Conservation (phyloP, 2,797 vertebrate species). For the Tenualosa ilisha region DNA sequence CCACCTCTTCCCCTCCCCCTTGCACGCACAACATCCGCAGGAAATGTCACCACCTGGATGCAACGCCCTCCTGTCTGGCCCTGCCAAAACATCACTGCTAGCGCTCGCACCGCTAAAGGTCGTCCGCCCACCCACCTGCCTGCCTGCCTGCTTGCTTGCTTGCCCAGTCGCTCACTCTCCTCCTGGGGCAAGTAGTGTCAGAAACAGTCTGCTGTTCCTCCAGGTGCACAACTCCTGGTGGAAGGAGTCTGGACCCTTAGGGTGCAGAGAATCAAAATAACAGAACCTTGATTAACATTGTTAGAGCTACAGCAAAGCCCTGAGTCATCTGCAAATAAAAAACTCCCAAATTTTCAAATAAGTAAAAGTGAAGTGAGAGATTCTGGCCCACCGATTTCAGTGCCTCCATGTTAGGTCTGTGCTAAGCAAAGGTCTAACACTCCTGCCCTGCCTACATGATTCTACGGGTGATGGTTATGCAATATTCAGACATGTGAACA, state of each 20-base stretch:
- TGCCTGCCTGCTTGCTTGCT: too few species aligned
- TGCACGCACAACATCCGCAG: background rate
- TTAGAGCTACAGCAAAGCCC: background rate
- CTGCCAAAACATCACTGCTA: background rate
- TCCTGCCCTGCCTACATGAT: background rate
- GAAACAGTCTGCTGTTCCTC: background rate
- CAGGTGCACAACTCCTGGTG: background rate
- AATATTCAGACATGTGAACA: background rate
- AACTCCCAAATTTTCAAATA: too few species aligned
- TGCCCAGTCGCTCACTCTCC: background rate
- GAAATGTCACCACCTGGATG: conserved; percentile 15
- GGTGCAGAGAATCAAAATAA: background rate
- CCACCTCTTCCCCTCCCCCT: too few species aligned
- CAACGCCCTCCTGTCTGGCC: background rate
- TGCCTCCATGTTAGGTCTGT: background rate
- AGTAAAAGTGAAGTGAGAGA: too few species aligned
- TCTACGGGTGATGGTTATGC: background rate
- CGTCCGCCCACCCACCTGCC: background rate
- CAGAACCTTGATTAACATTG: background rate
- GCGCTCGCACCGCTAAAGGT: background rate
- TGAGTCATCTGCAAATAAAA: background rate
- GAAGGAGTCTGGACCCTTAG: background rate
- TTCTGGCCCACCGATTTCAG: background rate
- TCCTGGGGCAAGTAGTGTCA: background rate
- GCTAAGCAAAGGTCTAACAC: background rate